Conservation (phyloP, 2,113 vertebrate genomes). For the Panthera uncia region DNA sequence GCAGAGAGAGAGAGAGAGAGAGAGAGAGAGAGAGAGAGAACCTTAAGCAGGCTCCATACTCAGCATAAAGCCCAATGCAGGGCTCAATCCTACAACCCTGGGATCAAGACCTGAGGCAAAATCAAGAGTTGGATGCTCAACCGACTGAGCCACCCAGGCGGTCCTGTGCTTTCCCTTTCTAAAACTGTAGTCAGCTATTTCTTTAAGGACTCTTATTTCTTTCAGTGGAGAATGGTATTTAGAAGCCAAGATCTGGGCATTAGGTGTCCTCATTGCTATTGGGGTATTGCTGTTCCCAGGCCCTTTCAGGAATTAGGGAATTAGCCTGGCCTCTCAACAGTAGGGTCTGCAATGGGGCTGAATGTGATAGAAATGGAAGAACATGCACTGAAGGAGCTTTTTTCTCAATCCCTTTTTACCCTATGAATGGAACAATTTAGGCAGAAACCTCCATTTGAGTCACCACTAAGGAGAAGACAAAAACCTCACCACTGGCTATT, state of each 20-base stretch:
- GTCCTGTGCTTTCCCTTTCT: too few species aligned
- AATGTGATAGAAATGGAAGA: neutral
- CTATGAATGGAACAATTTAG: neutral
- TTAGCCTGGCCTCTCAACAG: neutral
- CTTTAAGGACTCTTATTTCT: neutral
- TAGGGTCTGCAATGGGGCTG: neutral
- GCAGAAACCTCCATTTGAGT: neutral
- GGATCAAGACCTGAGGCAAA: too few species aligned
- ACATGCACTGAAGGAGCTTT: neutral
- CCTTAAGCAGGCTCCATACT: too few species aligned
- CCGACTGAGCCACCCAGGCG: too few species aligned
- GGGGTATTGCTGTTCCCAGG: neutral
- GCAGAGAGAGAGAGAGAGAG: too few species aligned
- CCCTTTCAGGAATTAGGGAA: neutral
- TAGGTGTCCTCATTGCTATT: neutral
- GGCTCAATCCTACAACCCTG: too few species aligned
- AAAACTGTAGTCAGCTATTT: neutral
- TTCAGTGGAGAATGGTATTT: neutral
- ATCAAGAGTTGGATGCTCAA: too few species aligned
- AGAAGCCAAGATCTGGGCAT: neutral
- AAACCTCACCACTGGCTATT: neutral
- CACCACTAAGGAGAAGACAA: neutral
- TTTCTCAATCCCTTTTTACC: neutral
- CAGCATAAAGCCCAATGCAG: too few species aligned
- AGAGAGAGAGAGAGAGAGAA: too few species aligned